Conservation (phyloP, 1,140 invertebrate species). For the Pteromalus puparum region DNA sequence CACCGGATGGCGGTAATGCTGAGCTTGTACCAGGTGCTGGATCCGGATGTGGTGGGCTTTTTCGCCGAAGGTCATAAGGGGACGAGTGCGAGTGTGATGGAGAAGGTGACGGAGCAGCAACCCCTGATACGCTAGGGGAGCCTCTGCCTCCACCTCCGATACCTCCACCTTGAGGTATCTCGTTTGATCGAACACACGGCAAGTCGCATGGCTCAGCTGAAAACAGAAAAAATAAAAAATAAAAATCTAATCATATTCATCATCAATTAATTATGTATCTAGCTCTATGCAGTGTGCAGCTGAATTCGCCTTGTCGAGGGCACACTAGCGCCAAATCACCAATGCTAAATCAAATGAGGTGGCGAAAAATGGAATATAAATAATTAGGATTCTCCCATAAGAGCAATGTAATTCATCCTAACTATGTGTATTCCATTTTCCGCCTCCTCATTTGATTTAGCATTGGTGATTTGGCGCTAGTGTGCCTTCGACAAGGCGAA, state of each 20-base stretch:
- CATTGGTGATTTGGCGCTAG: too few species aligned
- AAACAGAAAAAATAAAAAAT: conserved; percentile 53
- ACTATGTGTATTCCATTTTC: too few species aligned
- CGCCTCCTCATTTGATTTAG: too few species aligned
- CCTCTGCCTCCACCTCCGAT: conserved; percentile 66
- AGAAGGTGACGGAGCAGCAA: conserved; percentile 72
- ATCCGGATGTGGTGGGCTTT: conserved; percentile 81
- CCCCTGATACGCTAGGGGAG: conserved; percentile 73
- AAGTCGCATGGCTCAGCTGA: conserved; percentile 85
- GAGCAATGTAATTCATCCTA: too few species aligned
- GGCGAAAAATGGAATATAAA: too few species aligned
- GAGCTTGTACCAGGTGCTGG: conserved; percentile 74
- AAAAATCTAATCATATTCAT: not conserved
- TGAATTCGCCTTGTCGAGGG: too few species aligned
- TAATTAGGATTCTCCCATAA: too few species aligned
- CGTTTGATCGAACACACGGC: conserved; percentile 80
- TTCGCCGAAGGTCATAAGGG: conserved; percentile 89
- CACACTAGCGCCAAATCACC: too few species aligned
- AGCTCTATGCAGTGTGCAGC: not conserved
- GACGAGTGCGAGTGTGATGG: conserved; percentile 82
- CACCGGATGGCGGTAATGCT: conserved; percentile 72
- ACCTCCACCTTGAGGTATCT: conserved; percentile 77
- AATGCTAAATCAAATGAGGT: too few species aligned
- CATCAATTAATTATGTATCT: not conserved
- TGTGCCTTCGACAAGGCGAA: too few species aligned